These are phyloP conservation scores for Dermatemys mawii DNA, from an alignment of 2,113 vertebrate species.

Conservation along the genomic window DNA sequence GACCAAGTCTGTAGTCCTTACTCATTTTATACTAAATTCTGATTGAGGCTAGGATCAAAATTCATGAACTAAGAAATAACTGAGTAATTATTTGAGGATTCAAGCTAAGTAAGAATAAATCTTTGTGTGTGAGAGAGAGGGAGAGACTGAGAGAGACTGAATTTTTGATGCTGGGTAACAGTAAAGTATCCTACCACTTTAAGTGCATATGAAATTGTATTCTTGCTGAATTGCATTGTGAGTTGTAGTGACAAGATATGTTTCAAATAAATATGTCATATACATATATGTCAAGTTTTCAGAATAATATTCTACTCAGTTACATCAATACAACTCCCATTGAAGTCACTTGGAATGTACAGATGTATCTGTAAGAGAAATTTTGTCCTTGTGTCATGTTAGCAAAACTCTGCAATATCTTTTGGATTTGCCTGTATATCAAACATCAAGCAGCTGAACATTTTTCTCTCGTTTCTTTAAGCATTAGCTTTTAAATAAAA, in stretches of 20 bases:
- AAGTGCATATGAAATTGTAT: neutral
- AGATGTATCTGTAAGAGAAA: neutral
- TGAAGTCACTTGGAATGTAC: neutral
- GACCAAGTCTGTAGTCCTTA: neutral
- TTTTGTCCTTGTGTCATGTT: fast-evolving
- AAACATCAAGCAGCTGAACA: neutral
- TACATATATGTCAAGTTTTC: neutral
- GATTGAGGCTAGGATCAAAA: neutral
- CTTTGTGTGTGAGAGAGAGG: neutral
- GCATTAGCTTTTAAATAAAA: neutral
- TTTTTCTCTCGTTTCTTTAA: neutral
- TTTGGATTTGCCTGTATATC: neutral
- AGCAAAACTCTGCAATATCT: fast-evolving
- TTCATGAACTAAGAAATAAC: neutral
- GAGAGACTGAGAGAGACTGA: neutral
- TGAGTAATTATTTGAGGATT: neutral
- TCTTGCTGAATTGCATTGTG: neutral
- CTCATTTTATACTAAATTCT: neutral
- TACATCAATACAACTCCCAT: neutral
- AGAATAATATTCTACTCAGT: neutral
- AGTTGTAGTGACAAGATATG: neutral
- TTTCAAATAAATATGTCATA: neutral
- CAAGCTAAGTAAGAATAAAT: neutral
- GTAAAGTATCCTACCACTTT: neutral
- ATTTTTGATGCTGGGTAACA: neutral